These are phyloP conservation scores for Drosophila austrosaltans DNA, from an alignment of 2,888 invertebrate genomes.

Conservation along the genomic window DNA sequence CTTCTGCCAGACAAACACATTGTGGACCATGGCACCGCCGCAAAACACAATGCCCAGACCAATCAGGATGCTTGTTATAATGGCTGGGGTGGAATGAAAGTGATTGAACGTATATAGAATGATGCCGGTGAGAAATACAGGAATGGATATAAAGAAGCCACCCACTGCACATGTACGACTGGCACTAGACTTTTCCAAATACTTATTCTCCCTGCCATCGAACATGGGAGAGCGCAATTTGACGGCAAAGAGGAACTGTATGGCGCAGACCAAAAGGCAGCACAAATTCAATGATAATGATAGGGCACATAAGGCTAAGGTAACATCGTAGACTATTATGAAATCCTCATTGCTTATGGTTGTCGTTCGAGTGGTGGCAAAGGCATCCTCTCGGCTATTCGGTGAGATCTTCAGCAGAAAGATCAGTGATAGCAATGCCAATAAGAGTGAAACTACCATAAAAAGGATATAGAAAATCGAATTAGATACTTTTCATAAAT, in stretches of 20 bases:
- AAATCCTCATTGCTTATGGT: constrained; percentile 89
- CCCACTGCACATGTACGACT: constrained; percentile 96
- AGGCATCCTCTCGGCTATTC: constrained; percentile 84
- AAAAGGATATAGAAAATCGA: not conserved
- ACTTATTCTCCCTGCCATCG: constrained; percentile 92
- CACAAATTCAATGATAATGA: constrained; percentile 94
- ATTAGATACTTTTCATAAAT: too few species aligned
- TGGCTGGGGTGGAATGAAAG: constrained; percentile 95
- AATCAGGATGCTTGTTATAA: constrained; percentile 94
- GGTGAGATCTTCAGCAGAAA: constrained; percentile 93
- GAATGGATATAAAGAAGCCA: constrained; percentile 97
- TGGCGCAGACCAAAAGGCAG: constrained; percentile 95
- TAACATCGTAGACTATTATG: constrained; percentile 95
- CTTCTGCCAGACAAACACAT: constrained; percentile 96
- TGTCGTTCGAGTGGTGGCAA: constrained; percentile 65
- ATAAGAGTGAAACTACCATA: constrained; percentile 88
- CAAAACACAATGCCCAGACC: constrained; percentile 96
- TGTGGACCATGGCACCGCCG: constrained; percentile 96
- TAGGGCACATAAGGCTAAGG: constrained; percentile 93
- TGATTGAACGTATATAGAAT: constrained; percentile 96
- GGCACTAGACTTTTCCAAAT: constrained; percentile 95
- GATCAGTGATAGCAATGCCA: constrained; percentile 92
- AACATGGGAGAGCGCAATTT: constrained; percentile 94
- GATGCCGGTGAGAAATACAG: constrained; percentile 95
- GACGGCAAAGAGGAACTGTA: constrained; percentile 96